phyloP scores from a whole-genome alignment of 2,888 invertebrate species.

The Aphrophora alni region DNA sequence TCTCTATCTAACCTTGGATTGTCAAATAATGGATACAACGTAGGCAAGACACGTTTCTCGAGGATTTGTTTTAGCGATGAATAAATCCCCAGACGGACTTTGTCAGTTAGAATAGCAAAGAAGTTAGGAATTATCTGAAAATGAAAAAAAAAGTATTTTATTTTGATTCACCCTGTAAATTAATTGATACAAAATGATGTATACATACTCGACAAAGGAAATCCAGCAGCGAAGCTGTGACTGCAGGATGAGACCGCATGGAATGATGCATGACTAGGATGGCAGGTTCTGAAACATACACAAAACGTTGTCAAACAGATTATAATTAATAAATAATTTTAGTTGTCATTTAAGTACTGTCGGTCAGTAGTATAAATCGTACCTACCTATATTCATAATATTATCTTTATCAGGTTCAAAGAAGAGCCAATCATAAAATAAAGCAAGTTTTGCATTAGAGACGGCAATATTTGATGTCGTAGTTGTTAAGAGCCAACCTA shows the following conservation, averaged over 20 bases:
- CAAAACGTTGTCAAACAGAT: background rate
- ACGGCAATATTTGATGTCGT: constrained; percentile 89
- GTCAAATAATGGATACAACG: constrained; percentile 84
- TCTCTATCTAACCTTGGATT: constrained; percentile 87
- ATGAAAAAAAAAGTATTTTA: constrained; percentile 39
- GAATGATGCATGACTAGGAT: constrained; percentile 94
- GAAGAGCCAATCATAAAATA: constrained; percentile 94
- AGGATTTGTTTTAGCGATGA: constrained; percentile 84
- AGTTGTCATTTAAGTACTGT: too few species aligned
- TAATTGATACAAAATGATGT: too few species aligned
- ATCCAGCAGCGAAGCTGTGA: constrained; percentile 87
- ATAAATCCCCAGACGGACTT: constrained; percentile 81
- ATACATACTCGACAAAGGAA: constrained; percentile 79
- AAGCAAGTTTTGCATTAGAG: constrained; percentile 87
- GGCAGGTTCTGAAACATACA: constrained; percentile 72
- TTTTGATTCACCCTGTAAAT: too few species aligned
- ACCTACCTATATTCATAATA: constrained; percentile 87
- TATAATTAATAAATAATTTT: background rate
- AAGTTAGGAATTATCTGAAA: constrained; percentile 85
- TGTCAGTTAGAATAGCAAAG: constrained; percentile 78
- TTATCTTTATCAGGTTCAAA: constrained; percentile 91
- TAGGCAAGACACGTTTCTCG: constrained; percentile 90
- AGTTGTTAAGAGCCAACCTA: constrained; percentile 91
- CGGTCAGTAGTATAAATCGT: too few species aligned
- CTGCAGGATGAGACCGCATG: constrained; percentile 88